phyloP scores from a whole-genome alignment of 1,140 invertebrate species.

The Drosophila hydei region DNA sequence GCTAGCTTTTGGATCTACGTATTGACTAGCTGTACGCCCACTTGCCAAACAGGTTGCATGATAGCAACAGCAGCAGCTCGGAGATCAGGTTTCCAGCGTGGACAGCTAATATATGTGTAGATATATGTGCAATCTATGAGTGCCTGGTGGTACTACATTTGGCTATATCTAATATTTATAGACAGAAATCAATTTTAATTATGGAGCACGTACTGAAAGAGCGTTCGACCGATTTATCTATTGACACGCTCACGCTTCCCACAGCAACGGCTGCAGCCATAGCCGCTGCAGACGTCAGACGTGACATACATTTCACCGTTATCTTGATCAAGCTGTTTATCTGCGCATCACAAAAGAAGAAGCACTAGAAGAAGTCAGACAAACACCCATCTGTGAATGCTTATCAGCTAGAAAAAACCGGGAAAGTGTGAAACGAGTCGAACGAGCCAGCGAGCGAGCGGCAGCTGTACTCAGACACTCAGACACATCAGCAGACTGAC shows the following conservation, averaged over 20 bases:
- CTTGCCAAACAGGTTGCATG: conserved; percentile 42
- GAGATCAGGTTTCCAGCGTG: conserved; percentile 45
- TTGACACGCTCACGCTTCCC: conserved; percentile 50
- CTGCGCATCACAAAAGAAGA: conserved; percentile 11
- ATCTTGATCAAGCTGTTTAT: conserved; percentile 66
- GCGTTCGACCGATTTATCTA: conserved; percentile 35
- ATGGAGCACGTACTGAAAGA: conserved; percentile 56
- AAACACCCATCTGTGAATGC: conserved; percentile 11
- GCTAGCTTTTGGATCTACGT: conserved; percentile 26
- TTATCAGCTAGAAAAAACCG: conserved; percentile 45
- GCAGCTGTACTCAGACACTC: conserved; percentile 32
- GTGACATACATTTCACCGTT: conserved; percentile 74
- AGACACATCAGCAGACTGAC: conserved; percentile 3
- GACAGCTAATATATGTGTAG: background rate
- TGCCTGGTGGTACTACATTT: no score
- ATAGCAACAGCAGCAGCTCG: background rate
- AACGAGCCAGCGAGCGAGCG: background rate
- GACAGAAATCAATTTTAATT: conserved; percentile 60
- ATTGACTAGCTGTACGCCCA: conserved; percentile 46
- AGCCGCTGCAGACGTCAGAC: conserved; percentile 45
- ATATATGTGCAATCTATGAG: background rate
- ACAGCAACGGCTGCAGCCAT: conserved; percentile 17
- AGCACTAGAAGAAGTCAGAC: background rate
- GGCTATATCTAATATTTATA: conserved; percentile 58
- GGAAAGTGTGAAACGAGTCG: conserved; percentile 10